These are phyloP conservation scores for Diabrotica balteata DNA, from an alignment of 2,888 invertebrate genomes.

Conservation along the genomic window DNA sequence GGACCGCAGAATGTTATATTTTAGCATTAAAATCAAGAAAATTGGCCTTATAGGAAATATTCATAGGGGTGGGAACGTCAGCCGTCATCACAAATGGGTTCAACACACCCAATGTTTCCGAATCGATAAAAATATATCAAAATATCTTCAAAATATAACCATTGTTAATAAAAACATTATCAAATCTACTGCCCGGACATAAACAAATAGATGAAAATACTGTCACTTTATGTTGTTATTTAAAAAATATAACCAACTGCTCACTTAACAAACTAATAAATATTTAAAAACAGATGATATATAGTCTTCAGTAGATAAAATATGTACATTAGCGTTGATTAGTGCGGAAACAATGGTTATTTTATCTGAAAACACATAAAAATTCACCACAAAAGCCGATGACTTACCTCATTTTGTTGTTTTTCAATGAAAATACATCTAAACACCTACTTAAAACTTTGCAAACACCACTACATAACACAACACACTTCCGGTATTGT, in stretches of 20 bases:
- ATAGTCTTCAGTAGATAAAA: too few species aligned
- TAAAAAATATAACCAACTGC: background rate
- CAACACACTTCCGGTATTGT: constrained; percentile 32
- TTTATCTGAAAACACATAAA: background rate
- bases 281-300: too few species aligned
- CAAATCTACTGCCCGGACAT: constrained; percentile 22
- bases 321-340: too few species aligned
- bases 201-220: constrained; percentile 28
- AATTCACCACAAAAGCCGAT: constrained; percentile 35
- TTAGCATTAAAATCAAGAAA: constrained; percentile 36
- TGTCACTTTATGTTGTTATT: constrained; percentile 25
- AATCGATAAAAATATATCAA: constrained; percentile 55
- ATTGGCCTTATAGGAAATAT: constrained; percentile 43
- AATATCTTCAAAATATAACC: constrained; percentile 33
- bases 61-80: constrained; percentile 44
- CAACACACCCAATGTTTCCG: constrained; percentile 57
- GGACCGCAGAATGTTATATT: constrained; percentile 32
- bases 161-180: constrained; percentile 24
- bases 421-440: constrained; percentile 47
- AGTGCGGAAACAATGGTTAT: background rate
- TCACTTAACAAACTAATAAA: too few species aligned
- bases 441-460: constrained; percentile 42
- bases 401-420: constrained; percentile 50
- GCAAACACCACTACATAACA: constrained; percentile 44
- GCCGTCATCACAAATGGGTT: constrained; percentile 49